Evolutionary conservation across 2,113 vertebrate species (phyloP), one percentile per base, ranked within the genome.

Genomic region (Mola mola): DNA sequence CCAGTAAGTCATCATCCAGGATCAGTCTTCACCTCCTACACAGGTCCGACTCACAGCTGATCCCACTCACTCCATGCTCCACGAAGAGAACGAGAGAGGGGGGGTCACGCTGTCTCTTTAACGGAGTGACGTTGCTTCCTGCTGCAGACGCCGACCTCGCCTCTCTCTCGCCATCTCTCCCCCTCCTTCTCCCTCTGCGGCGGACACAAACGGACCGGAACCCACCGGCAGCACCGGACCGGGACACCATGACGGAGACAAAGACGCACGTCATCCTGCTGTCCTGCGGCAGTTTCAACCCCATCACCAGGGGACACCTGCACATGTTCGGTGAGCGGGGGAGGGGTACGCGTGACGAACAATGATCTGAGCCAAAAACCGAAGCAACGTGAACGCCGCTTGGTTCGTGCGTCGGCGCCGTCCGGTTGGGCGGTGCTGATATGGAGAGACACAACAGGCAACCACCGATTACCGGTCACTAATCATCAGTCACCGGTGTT

Each of bases 281-380:
- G 60, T 93, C 96, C 78, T 98, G 96, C 85, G 96, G 96, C 88
- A 98, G 96, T 91, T 97, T 98, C 91, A 98, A 98, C 73, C 96
- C 96, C 76, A 93, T 98, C 91, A 98, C 96, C 72, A 97, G 95
- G 82, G 96, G 95, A 73, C 96, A 98, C 90, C 92, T 98, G 82
- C 95, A 98, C 88, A 98, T 98, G 96, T 98, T 98, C 81, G 96
- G 96, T 98, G 88, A 94, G 95, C 19, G 8, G 29, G 46, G 49
- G 33, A 3, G 17, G 21, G 4, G 43, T 6, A 17, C 5, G 41
- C 5, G 8, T 29, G 41, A 29, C 6, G 6, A 29, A 29, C 9
- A 29, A 29, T 29, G 9, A 29, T 29, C n/a, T n/a, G n/a, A n/a
- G n/a, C n/a, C n/a, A n/a, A n/a, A n/a, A n/a, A n/a, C n/a, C n/a